These are phyloP conservation scores for Rugalucina vietnamica DNA, from an alignment of 2,888 invertebrate genomes.

Conservation along the genomic window DNA sequence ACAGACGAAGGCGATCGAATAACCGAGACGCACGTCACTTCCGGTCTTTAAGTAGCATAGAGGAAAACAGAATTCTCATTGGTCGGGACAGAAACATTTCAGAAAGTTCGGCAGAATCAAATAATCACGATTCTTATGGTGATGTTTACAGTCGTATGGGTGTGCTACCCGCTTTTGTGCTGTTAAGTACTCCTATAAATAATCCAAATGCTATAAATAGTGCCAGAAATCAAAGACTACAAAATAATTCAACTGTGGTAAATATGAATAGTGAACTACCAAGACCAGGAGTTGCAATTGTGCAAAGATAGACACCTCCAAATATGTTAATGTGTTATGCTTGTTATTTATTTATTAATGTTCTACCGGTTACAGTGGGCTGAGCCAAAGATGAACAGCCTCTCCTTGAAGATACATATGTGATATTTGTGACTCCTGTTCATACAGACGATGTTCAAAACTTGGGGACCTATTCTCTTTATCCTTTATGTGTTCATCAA, in stretches of 20 bases:
- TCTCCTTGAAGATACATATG: too few relatives aligned
- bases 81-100: not conserved
- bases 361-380: too few relatives aligned
- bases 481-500: too few relatives aligned
- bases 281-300: not conserved
- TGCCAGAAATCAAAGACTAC: not conserved
- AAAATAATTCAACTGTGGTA: not conserved
- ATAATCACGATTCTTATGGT: not conserved
- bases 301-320: not conserved
- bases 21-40: not conserved
- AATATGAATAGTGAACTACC: not conserved
- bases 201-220: not conserved
- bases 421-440: too few relatives aligned
- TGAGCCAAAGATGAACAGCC: too few relatives aligned
- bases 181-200: not conserved
- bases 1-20: not conserved
- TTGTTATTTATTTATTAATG: too few relatives aligned
- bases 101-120: constrained; percentile 1
- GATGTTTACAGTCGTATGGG: constrained; percentile 2
- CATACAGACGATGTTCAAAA: too few relatives aligned
- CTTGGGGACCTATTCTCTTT: too few relatives aligned
- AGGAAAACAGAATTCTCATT: constrained; percentile 2
- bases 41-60: not conserved
- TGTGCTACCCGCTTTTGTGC: not conserved
- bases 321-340: too few relatives aligned